These are phyloP conservation scores for Vanacampus margaritifer DNA, from an alignment of 2,113 vertebrate genomes.

Conservation along the genomic window DNA sequence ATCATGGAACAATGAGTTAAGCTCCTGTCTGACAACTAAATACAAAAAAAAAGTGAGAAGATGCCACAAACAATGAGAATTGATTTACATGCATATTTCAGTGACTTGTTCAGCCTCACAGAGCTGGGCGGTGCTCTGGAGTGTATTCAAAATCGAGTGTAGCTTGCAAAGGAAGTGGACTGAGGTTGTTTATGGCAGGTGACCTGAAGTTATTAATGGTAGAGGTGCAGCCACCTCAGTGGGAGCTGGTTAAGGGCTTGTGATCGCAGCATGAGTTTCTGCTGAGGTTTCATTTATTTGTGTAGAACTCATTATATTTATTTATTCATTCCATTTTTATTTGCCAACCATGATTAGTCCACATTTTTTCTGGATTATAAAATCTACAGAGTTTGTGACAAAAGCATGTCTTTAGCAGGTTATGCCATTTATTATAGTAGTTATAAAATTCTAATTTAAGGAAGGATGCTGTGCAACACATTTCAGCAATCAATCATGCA, in stretches of 20 bases:
- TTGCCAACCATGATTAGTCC: background rate
- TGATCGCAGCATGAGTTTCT: slow-evolving; percentile 32
- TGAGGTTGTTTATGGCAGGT: slow-evolving; percentile 39
- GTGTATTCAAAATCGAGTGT: slow-evolving; percentile 25
- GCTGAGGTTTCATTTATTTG: background rate
- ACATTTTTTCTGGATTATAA: background rate
- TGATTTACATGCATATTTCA: slow-evolving; percentile 47
- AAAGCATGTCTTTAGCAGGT: background rate
- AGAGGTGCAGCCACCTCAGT: slow-evolving; percentile 34
- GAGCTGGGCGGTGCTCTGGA: slow-evolving; percentile 9
- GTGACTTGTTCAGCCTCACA: slow-evolving; percentile 1
- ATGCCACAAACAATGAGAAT: slow-evolving; percentile 53
- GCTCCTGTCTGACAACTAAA: slow-evolving; percentile 42
- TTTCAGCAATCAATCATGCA: background rate
- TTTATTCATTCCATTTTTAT: background rate
- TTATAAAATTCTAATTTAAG: background rate
- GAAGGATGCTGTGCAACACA: slow-evolving; percentile 2
- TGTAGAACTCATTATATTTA: slow-evolving; percentile 6
- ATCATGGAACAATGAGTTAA: slow-evolving; percentile 28
- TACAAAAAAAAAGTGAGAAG: slow-evolving; percentile 57
- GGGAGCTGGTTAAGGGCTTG: slow-evolving; percentile 42
- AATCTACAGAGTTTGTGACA: background rate
- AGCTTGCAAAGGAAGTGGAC: slow-evolving; percentile 32
- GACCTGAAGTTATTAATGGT: slow-evolving; percentile 42
- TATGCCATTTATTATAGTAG: background rate